Evolutionary conservation across 2,888 invertebrate species (phyloP), one percentile per base, ranked within the genome.

Genomic region (Ormyrus pomaceus): DNA sequence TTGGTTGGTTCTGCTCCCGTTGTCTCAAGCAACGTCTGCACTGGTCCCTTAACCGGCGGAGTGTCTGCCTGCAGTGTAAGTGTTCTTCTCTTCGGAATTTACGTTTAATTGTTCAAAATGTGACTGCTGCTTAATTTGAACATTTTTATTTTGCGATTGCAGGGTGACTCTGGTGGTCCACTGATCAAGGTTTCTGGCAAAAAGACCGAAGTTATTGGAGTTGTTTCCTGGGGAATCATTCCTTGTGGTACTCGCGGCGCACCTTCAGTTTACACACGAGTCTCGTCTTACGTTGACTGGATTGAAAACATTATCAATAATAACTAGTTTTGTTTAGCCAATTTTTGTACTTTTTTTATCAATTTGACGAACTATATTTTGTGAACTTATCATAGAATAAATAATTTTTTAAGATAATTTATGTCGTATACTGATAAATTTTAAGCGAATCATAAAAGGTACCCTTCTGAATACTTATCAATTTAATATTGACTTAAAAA

Each of bases 141-240:
- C 34, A 34, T 34, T 34, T 34, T 34, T 4, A 34, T 34, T 34
- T 34, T 34, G 34, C 34, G 34, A 34, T 84, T 92, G 68, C 7
- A 78, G 78, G 78, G 72, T 10, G 72, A 77, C 11, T 64, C 46
- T 19, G 66, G 72, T 5, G 93, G 93, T 1, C 93, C 93, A 0
- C 80, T 93, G 19, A 92, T 92, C 8, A 82, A 73, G 10, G 80
- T 34, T 34, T 34, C 34, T 34, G 34, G 34, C 34, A 34, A 0
- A 4, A 34, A 34, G 34, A 4, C 34, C 34, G 34, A 34, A 4
- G 34, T 34, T 34, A 53, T 80, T 0, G 84, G 94, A 91, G 79
- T 92, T 61, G 91, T 91, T 10, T 92, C 92, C 34, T 92, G 92
- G 92, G 92, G 91, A 9, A 87, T 87, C 48, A 86, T 91, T 73